Evolutionary conservation across 92 coral and sea anemone genomes (phyloP).

Genomic region (Siderastrea radians): DNA sequence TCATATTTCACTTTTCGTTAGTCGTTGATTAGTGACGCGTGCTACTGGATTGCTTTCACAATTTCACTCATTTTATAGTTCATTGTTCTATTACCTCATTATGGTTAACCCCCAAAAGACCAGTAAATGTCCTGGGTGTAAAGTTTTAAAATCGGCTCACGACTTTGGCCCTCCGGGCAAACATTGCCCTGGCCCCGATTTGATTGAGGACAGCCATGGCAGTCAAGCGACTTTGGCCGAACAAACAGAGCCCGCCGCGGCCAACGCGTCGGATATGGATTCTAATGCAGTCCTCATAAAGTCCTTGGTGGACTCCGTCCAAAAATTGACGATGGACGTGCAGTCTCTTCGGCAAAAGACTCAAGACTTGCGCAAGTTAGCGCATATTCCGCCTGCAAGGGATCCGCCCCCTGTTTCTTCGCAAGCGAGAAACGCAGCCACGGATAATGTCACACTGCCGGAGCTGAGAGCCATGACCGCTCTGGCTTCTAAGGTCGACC

Average conservation of each 20-base stretch:
- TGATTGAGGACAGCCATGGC: background rate
- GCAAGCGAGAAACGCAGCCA: background rate
- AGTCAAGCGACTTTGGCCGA: background rate
- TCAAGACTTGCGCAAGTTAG: background rate
- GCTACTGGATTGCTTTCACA: background rate
- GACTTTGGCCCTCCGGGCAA: background rate
- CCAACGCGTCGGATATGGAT: background rate
- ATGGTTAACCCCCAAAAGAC: background rate
- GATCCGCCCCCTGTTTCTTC: background rate
- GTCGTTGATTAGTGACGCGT: too few species aligned
- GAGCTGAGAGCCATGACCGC: constrained; percentile 3
- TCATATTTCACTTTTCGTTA: too few species aligned
- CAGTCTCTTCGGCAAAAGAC: background rate
- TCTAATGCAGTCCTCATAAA: background rate
- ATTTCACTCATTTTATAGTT: background rate
- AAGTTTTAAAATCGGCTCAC: background rate
- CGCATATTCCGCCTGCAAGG: background rate
- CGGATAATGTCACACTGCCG: background rate
- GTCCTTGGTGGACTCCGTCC: constrained; percentile 4
- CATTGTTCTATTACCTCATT: background rate
- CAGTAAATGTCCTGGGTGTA: background rate
- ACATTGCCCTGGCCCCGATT: background rate
- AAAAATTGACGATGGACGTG: background rate
- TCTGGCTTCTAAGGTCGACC: constrained; percentile 3
- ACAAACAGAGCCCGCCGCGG: background rate